Base-by-base conservation (phyloP, 2,888 invertebrate genomes). In the Parnassius glacialis region DNA sequence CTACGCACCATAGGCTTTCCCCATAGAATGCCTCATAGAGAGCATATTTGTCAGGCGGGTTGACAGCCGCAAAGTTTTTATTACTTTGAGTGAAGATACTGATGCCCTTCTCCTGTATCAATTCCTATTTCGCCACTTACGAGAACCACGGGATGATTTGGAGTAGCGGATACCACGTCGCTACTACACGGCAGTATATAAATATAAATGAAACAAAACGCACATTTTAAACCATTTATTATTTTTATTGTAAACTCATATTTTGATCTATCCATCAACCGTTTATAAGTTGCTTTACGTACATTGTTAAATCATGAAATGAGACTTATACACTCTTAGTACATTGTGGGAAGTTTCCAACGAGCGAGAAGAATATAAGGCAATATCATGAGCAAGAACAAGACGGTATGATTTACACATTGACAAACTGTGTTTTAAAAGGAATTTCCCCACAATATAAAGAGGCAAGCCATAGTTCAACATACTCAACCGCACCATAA, bases 231-330 rank as follows among this genome's bases (percentile, higher is more conserved):
- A 87, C 83, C 83, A 87, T 90, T 88, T 90, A 90, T 87, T 81
- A 81, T 85, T 85, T 84, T 87, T 86, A 86, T 84, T 87, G 88
- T 90, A 88, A 90, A 90, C 85, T 85, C 89, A 85, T 90, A 90
- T 82, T 34, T 84, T 83, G 85, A 81, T 83, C 87, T 89, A 81
- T 78, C 84, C 83, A 85, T 84, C 87, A 88, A 89, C 84, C 83
- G 81, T 86, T 88, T 87, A 87, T 84, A 81, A 83, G 79, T 81
- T 81, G 85, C 77, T 79, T 80, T 81, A 85, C 74, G 83, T 81
- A 83, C 81, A 76, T 79, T 79, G 78, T 69, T 81, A 82, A 81
- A 79, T 79, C 83, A 77, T 76, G 75, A 74, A 74, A 74, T 70
- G 69, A 75, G 69, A 71, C 79, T 81, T 64, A 68, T 62, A 69